These are phyloP conservation scores for Drosophila merina DNA, from an alignment of 2,888 invertebrate genomes.

Conservation along the genomic window DNA sequence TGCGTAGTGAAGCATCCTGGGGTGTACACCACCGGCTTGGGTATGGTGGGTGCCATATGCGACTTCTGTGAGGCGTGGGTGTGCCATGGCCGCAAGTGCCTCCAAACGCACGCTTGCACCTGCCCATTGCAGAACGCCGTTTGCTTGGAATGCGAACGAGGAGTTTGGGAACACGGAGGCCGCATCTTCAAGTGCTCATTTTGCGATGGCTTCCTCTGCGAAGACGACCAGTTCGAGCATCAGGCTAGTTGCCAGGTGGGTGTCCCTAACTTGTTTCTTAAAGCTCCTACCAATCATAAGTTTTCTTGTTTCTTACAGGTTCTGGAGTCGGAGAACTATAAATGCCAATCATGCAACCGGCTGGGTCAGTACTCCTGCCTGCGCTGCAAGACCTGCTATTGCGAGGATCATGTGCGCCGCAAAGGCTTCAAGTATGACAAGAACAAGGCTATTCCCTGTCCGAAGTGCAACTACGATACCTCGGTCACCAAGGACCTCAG, in stretches of 20 bases:
- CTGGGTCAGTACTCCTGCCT: constrained; percentile 97
- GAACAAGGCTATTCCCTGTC: constrained; percentile 94
- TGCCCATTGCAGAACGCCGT: constrained; percentile 94
- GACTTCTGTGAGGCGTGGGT: constrained; percentile 99
- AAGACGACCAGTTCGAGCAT: constrained; percentile 88
- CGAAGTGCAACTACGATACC: constrained; percentile 97
- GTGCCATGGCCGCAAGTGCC: constrained; percentile 96
- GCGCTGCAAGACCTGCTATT: constrained; percentile 97
- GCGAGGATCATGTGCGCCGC: constrained; percentile 97
- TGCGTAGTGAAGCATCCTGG: constrained; percentile 96
- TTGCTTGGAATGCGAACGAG: constrained; percentile 96
- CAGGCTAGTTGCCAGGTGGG: constrained; percentile 87
- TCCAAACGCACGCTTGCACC: constrained; percentile 94
- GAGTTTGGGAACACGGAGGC: constrained; percentile 98
- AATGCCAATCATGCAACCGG: constrained; percentile 98
- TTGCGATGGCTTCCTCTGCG: constrained; percentile 93
- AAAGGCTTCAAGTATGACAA: constrained; percentile 95
- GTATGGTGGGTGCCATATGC: constrained; percentile 96
- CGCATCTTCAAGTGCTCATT: constrained; percentile 96
- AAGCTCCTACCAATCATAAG: no score
- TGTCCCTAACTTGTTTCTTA: background rate
- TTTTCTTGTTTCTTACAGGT: constrained; percentile 93
- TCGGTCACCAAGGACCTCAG: constrained; percentile 96
- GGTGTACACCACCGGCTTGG: constrained; percentile 94
- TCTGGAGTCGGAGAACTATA: constrained; percentile 96